phyloP scores from a whole-genome alignment of 2,797 vertebrate species.

The Mus caroli region DNA sequence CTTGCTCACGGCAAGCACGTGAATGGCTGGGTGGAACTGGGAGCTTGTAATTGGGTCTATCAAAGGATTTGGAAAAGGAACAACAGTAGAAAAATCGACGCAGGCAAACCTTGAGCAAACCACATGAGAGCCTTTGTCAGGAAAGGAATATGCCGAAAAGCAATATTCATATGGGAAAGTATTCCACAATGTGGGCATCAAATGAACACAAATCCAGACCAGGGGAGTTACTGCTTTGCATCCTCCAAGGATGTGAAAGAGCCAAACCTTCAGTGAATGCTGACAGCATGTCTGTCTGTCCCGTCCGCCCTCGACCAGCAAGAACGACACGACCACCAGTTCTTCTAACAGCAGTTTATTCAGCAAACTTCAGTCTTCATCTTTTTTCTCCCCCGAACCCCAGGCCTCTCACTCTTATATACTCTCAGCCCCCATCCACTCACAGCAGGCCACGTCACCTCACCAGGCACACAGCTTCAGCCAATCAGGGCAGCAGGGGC shows the following conservation, averaged over 20 bases:
- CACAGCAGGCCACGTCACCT: too few relatives aligned
- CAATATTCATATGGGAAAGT: not conserved
- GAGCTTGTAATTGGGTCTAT: not conserved
- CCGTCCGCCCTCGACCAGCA: too few relatives aligned
- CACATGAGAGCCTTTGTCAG: not conserved
- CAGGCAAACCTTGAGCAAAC: not conserved
- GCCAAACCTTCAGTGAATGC: not conserved
- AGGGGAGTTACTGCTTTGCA: not conserved
- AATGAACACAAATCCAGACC: not conserved
- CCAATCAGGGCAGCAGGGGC: too few relatives aligned
- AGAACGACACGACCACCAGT: too few relatives aligned
- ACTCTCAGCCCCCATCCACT: too few relatives aligned
- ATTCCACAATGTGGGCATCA: not conserved
- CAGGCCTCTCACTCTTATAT: too few relatives aligned
- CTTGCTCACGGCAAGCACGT: too few relatives aligned
- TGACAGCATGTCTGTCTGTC: not conserved
- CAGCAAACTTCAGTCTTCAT: too few relatives aligned
- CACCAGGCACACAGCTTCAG: too few relatives aligned
- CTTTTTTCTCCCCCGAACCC: too few relatives aligned
- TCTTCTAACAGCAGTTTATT: too few relatives aligned
- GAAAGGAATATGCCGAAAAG: not conserved
- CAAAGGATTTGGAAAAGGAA: slow-evolving; percentile 11
- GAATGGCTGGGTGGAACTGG: not conserved
- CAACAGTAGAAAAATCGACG: not conserved
- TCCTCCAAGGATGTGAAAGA: not conserved